A percentile compares a stretch with the other conserved stretches of the same genome.
phyloP scores from a whole-genome alignment of 2,797 vertebrate species.

The Allenopithecus nigroviridis region DNA sequence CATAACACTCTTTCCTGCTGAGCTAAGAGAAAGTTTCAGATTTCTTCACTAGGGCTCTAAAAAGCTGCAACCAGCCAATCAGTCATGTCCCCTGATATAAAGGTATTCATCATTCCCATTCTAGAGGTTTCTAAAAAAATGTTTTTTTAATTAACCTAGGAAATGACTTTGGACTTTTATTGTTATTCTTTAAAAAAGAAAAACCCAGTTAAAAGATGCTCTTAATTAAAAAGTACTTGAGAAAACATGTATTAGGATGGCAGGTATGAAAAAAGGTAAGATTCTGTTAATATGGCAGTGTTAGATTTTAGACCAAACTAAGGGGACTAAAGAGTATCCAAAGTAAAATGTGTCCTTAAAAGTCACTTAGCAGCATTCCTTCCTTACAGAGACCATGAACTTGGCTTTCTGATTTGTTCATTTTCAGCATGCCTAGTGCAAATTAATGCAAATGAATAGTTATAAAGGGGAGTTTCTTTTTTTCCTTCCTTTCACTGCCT shows the following conservation, averaged over 20 bases:
- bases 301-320: constrained; percentile 1
- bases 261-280: background rate
- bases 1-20: background rate
- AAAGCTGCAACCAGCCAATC: background rate
- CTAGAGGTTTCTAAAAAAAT: constrained; percentile 4
- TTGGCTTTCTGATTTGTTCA: background rate
- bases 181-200: background rate
- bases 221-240: background rate
- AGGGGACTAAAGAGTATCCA: background rate
- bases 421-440: background rate
- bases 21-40: background rate
- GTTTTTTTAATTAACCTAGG: background rate
- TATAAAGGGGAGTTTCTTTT: background rate
- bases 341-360: background rate
- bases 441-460: background rate
- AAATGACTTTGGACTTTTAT: background rate
- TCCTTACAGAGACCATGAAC: background rate
- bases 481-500: background rate
- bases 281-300: background rate
- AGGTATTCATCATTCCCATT: background rate
- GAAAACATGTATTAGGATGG: background rate
- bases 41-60: background rate
- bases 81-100: background rate
- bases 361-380: background rate
- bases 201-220: background rate